Evolutionary conservation across 2,113 vertebrate species (phyloP), one percentile per base, ranked within the genome.

Genomic region (Trinectes maculatus): DNA sequence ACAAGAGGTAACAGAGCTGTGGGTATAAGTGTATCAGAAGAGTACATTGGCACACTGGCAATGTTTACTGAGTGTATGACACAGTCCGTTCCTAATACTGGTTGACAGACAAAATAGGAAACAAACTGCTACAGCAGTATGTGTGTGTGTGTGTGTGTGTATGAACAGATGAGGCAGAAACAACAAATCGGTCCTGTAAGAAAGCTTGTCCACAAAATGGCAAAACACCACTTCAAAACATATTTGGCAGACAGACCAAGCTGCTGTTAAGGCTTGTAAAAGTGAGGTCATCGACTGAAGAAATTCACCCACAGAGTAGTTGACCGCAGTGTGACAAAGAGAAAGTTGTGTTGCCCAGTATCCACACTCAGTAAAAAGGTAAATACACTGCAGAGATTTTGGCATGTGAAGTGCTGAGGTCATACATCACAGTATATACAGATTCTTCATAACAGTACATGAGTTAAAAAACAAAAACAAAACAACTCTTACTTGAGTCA

Each of bases 181-280:
- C 47, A 36, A 47, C 46, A 18, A 26, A 12, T n/a, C 29, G 24
- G 12, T 19, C 5, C 1, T 25, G 52, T 64, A 57, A 52, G 28
- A 76, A 76, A 63, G 42, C 33, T 37, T 55, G 28, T 68, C 36
- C 33, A 59, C 40, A 59, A 76, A 83, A 59, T n/a, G 24, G 1
- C 16, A 7, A 56, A 56, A 60, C 34, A 12, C 22, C 21, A 3
- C 44, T 40, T 67, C 2, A 67, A 63, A 54, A 51, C 10, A 33
- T 29, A 39, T 71, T 67, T 58, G 16, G 61, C 39, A 65, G 60
- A 79, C 29, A 64, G 58, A 63, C 55, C 46, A 21, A 36, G 44
- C 55, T 53, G 68, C 57, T 69, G 71, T 84, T 85, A 88, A 89
- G 86, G 86, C 80, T 79, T 57, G 47, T 58, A 24, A 79, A 49